A percentile compares a stretch with the other conserved stretches of the same genome.
phyloP scores from a whole-genome alignment of 2,888 invertebrate genomes.

The Eutolmus rufibarbis region DNA sequence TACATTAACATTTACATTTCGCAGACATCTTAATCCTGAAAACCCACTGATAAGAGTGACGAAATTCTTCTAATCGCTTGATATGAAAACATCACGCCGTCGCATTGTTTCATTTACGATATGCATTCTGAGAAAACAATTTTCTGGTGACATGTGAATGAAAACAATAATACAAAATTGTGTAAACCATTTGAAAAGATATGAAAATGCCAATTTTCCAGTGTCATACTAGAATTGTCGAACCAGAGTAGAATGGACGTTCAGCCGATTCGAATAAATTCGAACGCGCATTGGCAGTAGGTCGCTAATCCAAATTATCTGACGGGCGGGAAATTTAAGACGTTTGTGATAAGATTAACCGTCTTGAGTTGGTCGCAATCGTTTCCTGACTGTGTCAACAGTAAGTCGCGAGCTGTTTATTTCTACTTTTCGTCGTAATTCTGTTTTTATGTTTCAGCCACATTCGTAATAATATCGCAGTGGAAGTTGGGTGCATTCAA shows the following conservation, averaged over 20 bases:
- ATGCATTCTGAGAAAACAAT: neutral
- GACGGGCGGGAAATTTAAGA: neutral
- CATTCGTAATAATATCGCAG: neutral
- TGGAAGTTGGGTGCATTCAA: neutral
- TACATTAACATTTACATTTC: neutral
- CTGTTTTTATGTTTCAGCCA: neutral
- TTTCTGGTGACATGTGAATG: neutral
- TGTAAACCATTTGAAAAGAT: neutral
- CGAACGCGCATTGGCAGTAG: neutral
- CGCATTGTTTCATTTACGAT: neutral
- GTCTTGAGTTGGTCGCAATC: neutral
- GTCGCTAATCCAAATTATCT: neutral
- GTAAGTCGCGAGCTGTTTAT: neutral
- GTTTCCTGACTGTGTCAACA: neutral
- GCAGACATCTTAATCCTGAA: neutral
- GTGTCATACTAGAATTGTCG: neutral
- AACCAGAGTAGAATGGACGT: neutral
- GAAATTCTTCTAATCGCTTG: neutral
- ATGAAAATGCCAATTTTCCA: neutral
- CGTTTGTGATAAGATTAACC: neutral
- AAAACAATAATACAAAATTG: neutral
- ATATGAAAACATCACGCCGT: neutral
- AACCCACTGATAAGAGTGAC: neutral
- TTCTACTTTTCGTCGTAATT: neutral
- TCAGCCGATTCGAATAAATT: neutral